Evolutionary conservation across 2,797 vertebrate species (phyloP), one percentile per base, ranked within the genome.

Genomic region (Betta splendens): DNA sequence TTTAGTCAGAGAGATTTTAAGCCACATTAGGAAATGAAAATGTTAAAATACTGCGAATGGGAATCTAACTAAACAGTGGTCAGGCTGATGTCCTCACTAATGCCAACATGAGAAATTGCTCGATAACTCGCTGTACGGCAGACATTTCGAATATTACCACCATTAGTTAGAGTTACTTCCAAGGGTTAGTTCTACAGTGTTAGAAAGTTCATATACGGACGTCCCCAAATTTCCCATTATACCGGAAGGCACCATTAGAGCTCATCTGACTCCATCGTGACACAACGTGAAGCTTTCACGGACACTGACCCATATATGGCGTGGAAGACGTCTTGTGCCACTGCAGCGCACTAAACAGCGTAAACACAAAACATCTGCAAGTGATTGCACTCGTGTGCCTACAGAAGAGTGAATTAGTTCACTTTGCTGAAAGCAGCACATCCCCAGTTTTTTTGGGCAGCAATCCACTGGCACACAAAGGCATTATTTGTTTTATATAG

Each of bases 181-280:
- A 17, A 18, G 5, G 9, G 17, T 4, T 9, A 38, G 11, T 7
- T 4, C 12, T 15, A n/a, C 4, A 15, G 7, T 15, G 15, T 5
- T 23, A 26, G 2, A 44, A 16, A 12, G 6, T 4, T 4, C 4
- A 0, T 17, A 0, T 0, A n/a, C n/a, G n/a, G n/a, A n/a, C n/a
- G n/a, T n/a, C n/a, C n/a, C 5, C 1, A 28, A 18, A 31, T 64
- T 35, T 72, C 72, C 71, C 0, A 53, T 17, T 1, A 12, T 7
- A 3, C 3, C 0, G 17, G 23, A 84, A 84, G 18, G 79, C 68
- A 69, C 9, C 79, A 29, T 39, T 1, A 12, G 13, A 47, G 26
- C 75, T 69, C 73, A 58, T 71, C 71, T 83, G 83, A 79, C 79
- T 85, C 69, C 72, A 73, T 69, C 17, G 62, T 79, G 81, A 79